These are phyloP conservation scores for Lophochroa leadbeateri DNA, from an alignment of 2,113 vertebrate species.

Conservation along the genomic window DNA sequence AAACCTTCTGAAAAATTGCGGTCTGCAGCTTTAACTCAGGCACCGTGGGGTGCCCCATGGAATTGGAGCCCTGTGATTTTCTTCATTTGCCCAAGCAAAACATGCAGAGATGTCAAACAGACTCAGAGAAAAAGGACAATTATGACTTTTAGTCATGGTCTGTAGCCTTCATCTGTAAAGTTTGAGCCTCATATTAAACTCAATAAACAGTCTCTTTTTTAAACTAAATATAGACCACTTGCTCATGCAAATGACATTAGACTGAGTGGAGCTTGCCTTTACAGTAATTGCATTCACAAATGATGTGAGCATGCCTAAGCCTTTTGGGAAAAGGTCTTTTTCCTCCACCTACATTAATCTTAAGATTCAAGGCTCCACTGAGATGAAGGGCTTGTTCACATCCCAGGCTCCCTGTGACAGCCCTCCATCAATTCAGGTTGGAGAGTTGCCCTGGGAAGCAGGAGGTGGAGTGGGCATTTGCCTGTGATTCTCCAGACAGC, in stretches of 20 bases:
- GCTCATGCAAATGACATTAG: not conserved
- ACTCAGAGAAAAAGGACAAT: not conserved
- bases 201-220: not conserved
- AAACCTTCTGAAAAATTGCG: not conserved
- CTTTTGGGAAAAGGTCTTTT: not conserved
- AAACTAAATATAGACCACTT: conserved; percentile 14
- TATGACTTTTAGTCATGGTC: not conserved
- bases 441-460: not conserved
- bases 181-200: not conserved
- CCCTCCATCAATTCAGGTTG: not conserved
- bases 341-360: not conserved
- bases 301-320: not conserved
- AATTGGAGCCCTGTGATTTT: not conserved
- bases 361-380: not conserved
- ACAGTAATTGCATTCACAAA: conserved; percentile 15
- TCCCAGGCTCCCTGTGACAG: not conserved
- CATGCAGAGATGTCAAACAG: not conserved
- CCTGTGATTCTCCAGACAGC: accelerated
- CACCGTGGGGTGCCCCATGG: not conserved
- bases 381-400: not conserved
- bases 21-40: not conserved
- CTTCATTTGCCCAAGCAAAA: not conserved
- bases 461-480: not conserved
- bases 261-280: not conserved
- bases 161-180: not conserved